phyloP scores from a whole-genome alignment of 2,113 vertebrate species.

The Gobiocypris rarus region DNA sequence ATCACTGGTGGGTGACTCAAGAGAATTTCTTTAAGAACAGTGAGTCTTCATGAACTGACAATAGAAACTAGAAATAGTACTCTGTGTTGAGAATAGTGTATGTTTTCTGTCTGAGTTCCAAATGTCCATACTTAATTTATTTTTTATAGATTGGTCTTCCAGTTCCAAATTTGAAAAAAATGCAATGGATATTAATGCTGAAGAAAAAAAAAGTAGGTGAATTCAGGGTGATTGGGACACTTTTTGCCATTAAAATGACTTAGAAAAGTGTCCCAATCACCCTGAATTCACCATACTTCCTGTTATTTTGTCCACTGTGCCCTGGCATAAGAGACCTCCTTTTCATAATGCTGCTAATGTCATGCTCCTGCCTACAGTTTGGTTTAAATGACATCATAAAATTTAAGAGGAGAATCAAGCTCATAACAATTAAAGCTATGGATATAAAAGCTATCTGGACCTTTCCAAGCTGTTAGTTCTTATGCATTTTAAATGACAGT shows the following conservation, averaged over 20 bases:
- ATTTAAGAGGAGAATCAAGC: slow-evolving; percentile 6
- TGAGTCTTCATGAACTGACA: background rate
- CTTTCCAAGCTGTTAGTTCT: slow-evolving; percentile 1
- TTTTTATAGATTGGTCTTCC: background rate
- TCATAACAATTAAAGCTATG: slow-evolving; percentile 9
- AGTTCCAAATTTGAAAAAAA: background rate
- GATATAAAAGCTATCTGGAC: slow-evolving; percentile 6
- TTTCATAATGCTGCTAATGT: background rate
- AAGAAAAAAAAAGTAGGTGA: too few relatives aligned
- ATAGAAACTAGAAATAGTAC: background rate
- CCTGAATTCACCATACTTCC: too few relatives aligned
- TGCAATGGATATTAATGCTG: background rate
- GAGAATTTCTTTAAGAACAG: background rate
- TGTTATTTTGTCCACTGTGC: background rate
- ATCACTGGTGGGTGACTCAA: slow-evolving; percentile 20
- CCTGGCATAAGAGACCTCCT: background rate
- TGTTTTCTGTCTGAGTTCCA: background rate
- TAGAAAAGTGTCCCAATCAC: too few relatives aligned
- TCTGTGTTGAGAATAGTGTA: background rate
- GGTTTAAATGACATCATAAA: slow-evolving; percentile 1
- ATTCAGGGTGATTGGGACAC: too few relatives aligned
- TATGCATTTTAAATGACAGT: slow-evolving; percentile 3
- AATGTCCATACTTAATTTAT: background rate
- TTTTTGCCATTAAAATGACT: too few relatives aligned
- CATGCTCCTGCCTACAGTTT: background rate